Conservation (phyloP, 2,113 vertebrate species). For the Mustela lutreola region DNA sequence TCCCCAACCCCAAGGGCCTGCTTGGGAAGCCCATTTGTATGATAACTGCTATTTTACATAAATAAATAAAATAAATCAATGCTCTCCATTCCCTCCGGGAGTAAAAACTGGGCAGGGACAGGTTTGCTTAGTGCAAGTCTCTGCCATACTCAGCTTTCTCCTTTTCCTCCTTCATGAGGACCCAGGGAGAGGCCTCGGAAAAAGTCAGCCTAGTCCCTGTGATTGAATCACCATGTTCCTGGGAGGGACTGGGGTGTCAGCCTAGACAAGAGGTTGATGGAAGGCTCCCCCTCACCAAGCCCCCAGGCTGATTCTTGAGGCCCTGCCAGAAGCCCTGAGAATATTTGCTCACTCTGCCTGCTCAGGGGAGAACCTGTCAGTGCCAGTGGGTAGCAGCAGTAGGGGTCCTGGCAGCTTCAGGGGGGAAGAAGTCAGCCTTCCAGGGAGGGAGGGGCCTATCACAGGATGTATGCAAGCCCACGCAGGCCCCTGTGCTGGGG, state of each 20-base stretch:
- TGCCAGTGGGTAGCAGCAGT: fast-evolving
- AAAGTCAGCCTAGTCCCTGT: conserved; percentile 9
- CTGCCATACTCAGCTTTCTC: conserved; percentile 34
- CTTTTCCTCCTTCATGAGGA: background rate
- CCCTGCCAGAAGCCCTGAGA: background rate
- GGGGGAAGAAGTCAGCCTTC: background rate
- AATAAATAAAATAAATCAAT: conserved; percentile 65
- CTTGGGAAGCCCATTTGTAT: conserved; percentile 31
- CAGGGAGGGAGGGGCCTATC: background rate
- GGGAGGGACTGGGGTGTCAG: background rate
- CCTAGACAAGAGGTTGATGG: background rate
- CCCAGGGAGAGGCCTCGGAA: background rate
- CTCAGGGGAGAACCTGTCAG: background rate
- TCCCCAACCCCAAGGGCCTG: background rate
- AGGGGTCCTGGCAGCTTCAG: background rate
- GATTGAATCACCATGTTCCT: background rate
- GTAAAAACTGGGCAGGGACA: conserved; percentile 36
- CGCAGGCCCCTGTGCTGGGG: background rate
- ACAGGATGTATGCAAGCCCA: background rate
- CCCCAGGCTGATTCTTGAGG: background rate
- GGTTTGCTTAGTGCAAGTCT: conserved; percentile 39
- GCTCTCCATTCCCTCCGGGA: conserved; percentile 55
- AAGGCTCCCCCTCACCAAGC: background rate
- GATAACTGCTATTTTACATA: conserved; percentile 43
- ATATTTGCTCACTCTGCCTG: background rate